These are phyloP conservation scores for Lichenostomus cassidix DNA, from an alignment of 2,113 vertebrate genomes.

Conservation along the genomic window DNA sequence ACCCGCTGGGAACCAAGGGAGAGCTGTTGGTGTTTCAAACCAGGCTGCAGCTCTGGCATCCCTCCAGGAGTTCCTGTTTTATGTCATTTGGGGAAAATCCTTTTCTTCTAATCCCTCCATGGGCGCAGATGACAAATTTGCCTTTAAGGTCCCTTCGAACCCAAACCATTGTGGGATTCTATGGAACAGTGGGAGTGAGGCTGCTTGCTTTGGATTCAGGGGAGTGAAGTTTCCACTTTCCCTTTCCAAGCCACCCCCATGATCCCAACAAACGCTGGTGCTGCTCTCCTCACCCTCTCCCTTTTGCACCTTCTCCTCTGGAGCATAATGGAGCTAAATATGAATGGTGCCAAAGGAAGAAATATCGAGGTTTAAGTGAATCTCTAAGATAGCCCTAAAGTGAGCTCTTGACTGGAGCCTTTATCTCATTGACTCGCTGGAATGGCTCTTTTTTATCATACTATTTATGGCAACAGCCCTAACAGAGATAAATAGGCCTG, in stretches of 20 bases:
- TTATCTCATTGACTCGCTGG: slow-evolving; percentile 79
- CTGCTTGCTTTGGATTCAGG: not conserved
- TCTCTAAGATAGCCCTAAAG: slow-evolving; percentile 77
- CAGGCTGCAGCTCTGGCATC: accelerated
- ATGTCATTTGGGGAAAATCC: not conserved
- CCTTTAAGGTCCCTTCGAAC: not conserved
- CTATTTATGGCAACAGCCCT: slow-evolving; percentile 78
- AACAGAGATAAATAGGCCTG: slow-evolving; percentile 76
- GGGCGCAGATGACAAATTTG: not conserved
- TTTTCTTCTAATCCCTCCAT: not conserved
- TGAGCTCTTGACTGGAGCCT: slow-evolving; percentile 78
- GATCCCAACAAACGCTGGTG: not conserved
- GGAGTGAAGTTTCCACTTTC: not conserved
- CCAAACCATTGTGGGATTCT: not conserved
- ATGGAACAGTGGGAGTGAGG: not conserved
- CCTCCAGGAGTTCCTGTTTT: not conserved
- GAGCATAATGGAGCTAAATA: slow-evolving; percentile 72
- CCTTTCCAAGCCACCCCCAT: not conserved
- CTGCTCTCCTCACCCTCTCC: not conserved
- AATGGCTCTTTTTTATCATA: slow-evolving; percentile 79
- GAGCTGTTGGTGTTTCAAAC: accelerated
- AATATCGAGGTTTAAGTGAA: slow-evolving; percentile 77
- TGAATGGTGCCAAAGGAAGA: slow-evolving; percentile 75
- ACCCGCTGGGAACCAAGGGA: not conserved
- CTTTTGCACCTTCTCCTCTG: not conserved